phyloP scores from a whole-genome alignment of 2,797 vertebrate genomes.

The Salarias fasciatus region DNA sequence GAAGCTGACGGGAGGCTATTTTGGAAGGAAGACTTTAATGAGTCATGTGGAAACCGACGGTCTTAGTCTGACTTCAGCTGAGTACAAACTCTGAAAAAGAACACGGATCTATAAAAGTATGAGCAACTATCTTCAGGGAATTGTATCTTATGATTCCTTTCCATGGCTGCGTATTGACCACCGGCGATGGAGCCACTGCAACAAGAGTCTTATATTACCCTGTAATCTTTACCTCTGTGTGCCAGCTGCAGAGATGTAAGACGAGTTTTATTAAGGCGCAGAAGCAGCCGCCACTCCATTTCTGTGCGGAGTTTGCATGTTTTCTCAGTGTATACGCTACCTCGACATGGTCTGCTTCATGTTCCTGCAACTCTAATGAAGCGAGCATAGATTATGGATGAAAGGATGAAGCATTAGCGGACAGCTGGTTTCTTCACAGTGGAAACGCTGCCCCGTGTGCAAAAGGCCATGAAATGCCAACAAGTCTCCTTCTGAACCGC shows the following conservation, averaged over 20 bases:
- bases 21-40: conserved; percentile 37
- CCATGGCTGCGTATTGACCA: conserved; percentile 7
- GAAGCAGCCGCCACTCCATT: too few relatives aligned
- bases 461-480: too few relatives aligned
- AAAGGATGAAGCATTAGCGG: too few relatives aligned
- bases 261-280: neutral
- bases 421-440: too few relatives aligned
- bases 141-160: conserved; percentile 23
- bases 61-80: conserved; percentile 43
- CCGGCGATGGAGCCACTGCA: conserved; percentile 14
- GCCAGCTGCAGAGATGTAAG: neutral
- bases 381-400: too few relatives aligned
- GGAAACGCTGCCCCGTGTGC: too few relatives aligned
- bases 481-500: too few relatives aligned
- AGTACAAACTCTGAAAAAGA: conserved; percentile 42
- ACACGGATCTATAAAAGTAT: conserved; percentile 50
- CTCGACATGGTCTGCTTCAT: too few relatives aligned
- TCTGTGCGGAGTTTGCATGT: too few relatives aligned
- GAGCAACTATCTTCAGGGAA: conserved; percentile 39
- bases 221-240: neutral
- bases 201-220: neutral
- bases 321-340: too few relatives aligned
- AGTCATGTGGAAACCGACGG: conserved; percentile 50
- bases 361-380: too few relatives aligned
- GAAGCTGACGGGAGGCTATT: conserved; percentile 30